These are phyloP conservation scores for Dermolepida albohirtum DNA, from an alignment of 2,888 invertebrate species.

Conservation along the genomic window DNA sequence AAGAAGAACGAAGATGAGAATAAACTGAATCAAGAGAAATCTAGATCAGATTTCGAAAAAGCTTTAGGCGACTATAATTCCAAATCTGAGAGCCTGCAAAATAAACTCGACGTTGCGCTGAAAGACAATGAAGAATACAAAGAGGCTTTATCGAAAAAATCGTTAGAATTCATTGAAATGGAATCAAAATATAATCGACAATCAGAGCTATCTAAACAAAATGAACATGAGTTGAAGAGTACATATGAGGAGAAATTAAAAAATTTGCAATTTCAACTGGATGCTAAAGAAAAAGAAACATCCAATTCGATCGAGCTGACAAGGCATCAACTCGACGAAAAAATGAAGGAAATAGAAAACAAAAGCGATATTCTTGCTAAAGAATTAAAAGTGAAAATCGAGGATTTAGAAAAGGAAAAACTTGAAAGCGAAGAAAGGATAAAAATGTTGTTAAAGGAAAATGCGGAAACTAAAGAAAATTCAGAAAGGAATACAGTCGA, in stretches of 20 bases:
- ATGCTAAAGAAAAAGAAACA: constrained; percentile 67
- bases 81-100: constrained; percentile 28
- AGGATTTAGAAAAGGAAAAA: neutral
- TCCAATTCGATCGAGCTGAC: constrained; percentile 64
- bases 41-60: constrained; percentile 65
- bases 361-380: constrained; percentile 17
- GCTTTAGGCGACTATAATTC: constrained; percentile 64
- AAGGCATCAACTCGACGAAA: constrained; percentile 44
- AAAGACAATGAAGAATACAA: constrained; percentile 51
- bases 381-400: constrained; percentile 33
- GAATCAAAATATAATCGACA: constrained; percentile 63
- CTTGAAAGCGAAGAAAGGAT: constrained; percentile 35
- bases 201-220: constrained; percentile 60
- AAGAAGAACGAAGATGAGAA: constrained; percentile 65
- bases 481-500: constrained; percentile 39
- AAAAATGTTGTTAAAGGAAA: constrained; percentile 41
- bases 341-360: constrained; percentile 44
- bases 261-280: constrained; percentile 62
- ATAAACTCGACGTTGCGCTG: constrained; percentile 47
- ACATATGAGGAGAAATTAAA: constrained; percentile 43
- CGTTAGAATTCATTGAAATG: constrained; percentile 48
- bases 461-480: constrained; percentile 41
- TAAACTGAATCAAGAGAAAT: constrained; percentile 54
- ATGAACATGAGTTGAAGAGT: constrained; percentile 40
- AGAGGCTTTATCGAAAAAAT: constrained; percentile 51